Conservation (phyloP, 1,140 invertebrate genomes). For the Drosophila aff. region DNA sequence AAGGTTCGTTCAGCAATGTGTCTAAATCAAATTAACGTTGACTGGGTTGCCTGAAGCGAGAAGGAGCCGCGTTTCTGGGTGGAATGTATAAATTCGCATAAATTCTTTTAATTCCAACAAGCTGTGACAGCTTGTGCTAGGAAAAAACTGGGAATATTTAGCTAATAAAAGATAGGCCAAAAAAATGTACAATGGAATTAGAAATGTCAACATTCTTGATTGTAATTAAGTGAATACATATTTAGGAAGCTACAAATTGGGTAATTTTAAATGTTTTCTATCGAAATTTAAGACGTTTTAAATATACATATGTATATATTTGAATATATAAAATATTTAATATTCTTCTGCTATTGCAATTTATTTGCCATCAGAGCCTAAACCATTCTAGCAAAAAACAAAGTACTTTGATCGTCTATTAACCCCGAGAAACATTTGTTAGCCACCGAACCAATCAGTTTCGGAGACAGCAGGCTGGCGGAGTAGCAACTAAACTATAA, state of each 20-base stretch:
- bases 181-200: background rate
- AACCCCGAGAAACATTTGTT: slow-evolving; percentile 68
- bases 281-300: no score
- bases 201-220: slow-evolving; percentile 13
- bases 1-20: slow-evolving; percentile 72
- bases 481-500: slow-evolving; percentile 65
- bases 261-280: background rate
- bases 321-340: background rate
- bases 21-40: slow-evolving; percentile 74
- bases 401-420: slow-evolving; percentile 50
- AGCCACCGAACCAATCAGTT: slow-evolving; percentile 23
- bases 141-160: slow-evolving; percentile 11
- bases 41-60: background rate
- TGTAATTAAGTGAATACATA: slow-evolving; percentile 4
- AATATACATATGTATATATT: no score
- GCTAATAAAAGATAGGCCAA: background rate
- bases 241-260: background rate
- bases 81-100: slow-evolving; percentile 55
- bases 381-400: slow-evolving; percentile 3
- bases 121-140: slow-evolving; percentile 29
- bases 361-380: no score
- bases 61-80: background rate
- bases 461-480: background rate
- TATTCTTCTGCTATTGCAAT: background rate
- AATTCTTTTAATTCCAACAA: slow-evolving; percentile 64